Percentiles rank a stretch among this genome's conserved stretches.
phyloP scores from a whole-genome alignment of 2,113 vertebrate species.

The Bubo bubo region DNA sequence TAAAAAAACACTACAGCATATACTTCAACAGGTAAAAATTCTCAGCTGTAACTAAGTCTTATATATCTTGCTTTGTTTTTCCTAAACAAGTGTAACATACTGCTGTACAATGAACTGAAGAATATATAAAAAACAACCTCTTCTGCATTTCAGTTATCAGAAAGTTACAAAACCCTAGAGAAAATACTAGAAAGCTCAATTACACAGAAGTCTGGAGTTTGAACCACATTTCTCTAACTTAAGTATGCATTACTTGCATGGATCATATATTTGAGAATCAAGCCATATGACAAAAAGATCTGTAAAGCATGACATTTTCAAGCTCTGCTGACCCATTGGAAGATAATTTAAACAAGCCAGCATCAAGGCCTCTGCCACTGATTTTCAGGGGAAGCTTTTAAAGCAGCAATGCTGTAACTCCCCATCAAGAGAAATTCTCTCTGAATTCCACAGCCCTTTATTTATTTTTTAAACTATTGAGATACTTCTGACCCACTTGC shows the following conservation, averaged over 20 bases:
- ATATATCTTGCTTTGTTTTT: background rate
- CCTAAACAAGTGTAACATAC: background rate
- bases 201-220: background rate
- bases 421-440: background rate
- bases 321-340: background rate
- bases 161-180: background rate
- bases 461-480: background rate
- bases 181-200: background rate
- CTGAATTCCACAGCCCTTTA: background rate
- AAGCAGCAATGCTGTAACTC: background rate
- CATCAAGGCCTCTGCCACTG: background rate
- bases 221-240: conserved; percentile 3
- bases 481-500: background rate
- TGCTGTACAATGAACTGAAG: background rate
- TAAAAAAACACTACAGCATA: background rate
- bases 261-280: conserved; percentile 2
- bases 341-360: background rate
- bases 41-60: background rate
- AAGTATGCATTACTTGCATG: background rate
- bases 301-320: background rate
- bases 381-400: background rate
- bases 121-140: background rate
- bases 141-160: background rate
- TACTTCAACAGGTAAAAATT: background rate
- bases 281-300: background rate